Evolutionary conservation across 1,140 invertebrate species (phyloP).

Genomic region (Caerostris darwini): DNA sequence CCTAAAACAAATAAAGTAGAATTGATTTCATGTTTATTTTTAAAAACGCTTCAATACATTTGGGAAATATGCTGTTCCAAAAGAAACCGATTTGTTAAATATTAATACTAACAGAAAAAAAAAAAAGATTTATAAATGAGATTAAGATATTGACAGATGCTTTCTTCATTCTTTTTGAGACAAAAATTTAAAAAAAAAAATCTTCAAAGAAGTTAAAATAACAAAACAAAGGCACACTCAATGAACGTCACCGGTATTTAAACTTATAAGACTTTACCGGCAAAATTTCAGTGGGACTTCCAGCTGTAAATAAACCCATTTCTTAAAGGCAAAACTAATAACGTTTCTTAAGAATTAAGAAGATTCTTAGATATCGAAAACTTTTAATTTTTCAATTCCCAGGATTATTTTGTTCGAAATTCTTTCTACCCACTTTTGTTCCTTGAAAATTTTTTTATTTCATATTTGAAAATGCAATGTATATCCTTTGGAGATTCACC

Average conservation of each 20-base stretch:
- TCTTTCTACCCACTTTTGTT: background rate
- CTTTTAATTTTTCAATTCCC: conserved; percentile 45
- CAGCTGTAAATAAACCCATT: background rate
- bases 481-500: background rate
- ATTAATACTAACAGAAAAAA: background rate
- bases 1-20: no score
- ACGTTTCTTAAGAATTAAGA: background rate
- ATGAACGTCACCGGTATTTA: background rate
- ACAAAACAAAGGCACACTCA: background rate
- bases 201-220: background rate
- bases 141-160: conserved; percentile 18
- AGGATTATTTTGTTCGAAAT: background rate
- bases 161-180: background rate
- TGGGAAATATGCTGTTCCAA: background rate
- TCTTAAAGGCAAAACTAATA: background rate
- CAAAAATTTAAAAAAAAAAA: background rate
- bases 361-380: background rate
- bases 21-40: no score
- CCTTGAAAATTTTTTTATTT: background rate
- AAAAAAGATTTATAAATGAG: conserved; percentile 15
- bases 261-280: background rate
- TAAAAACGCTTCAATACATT: background rate
- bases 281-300: background rate
- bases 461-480: background rate
- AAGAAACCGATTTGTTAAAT: background rate